Evolutionary conservation across 2,797 vertebrate species (phyloP), one percentile per base, ranked within the genome.

Genomic region (Smutsia gigantea): DNA sequence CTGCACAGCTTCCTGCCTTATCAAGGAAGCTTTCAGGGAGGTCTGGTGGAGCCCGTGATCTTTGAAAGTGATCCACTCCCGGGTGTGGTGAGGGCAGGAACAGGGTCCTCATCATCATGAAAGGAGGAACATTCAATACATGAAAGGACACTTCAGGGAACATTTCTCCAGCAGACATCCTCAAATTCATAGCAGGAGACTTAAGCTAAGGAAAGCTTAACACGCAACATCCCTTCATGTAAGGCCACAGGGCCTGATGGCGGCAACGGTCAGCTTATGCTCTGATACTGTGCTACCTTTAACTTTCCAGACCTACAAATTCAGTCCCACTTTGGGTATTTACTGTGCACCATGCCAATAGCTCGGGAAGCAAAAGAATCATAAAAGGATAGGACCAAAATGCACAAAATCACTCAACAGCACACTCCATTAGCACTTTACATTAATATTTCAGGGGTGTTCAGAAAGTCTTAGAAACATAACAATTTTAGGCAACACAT

Each of bases 41-140:
- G 96, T 90, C 98, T 99, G 61, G 99, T 99, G 0, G 99, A 87
- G 7, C 99, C 98, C 49, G 99, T 99, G 96, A 99, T 98, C 97
- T 98, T 99, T 31, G 99, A 90, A 1, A 98, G 88, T 0, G 61
- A 0, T 23, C 84, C 93, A 69, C 98, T 99, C n/a, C 98, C 98
- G 42, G 79, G 0, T 51, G 95, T 46, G 0, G 90, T 5, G 18
- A 92, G 1, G 18, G 95, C 4, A 0, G 98, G 4, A 15, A 79
- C 31, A 0, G 72, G 17, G 0, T 99, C 99, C 34, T 98, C 99
- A 37, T 99, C 99, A 3, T 99, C 99, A 0, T 98, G 98, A 96
- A 99, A 99, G 53, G 4, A 55, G 8, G 34, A 37, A 63, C 5
- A 51, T n/a, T 53, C 49, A 83, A 37, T 8, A 84, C 12, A 31